These are phyloP conservation scores for Chloroceryle aenea DNA, from an alignment of 2,113 vertebrate species.

Conservation along the genomic window DNA sequence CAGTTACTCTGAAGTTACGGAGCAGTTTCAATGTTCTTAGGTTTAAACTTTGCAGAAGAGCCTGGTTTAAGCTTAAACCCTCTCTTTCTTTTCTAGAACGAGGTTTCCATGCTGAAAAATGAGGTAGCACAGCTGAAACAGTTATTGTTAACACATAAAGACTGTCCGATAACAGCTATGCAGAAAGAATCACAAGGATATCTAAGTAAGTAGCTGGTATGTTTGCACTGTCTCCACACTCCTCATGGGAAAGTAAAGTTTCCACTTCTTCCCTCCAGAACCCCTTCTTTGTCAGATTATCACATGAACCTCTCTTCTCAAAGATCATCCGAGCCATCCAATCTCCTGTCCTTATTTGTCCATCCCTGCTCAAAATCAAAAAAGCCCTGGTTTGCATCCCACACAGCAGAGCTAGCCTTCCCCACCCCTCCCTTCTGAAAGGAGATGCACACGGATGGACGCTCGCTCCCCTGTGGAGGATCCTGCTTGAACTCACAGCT, in stretches of 20 bases:
- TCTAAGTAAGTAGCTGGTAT: constrained; percentile 91
- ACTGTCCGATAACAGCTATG: constrained; percentile 99
- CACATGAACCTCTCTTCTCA: constrained; percentile 53
- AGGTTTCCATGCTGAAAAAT: constrained; percentile 98
- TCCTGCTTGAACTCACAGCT: constrained; percentile 45
- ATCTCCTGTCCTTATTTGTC: constrained; percentile 56
- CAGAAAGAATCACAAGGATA: constrained; percentile 99
- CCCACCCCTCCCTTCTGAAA: constrained; percentile 30
- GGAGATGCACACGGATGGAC: constrained; percentile 46
- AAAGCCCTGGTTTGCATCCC: background rate
- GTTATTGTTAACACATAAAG: constrained; percentile 98
- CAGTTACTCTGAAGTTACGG: background rate
- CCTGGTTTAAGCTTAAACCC: constrained; percentile 17
- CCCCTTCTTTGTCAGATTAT: background rate
- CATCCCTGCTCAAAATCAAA: constrained; percentile 13
- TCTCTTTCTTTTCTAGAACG: constrained; percentile 85
- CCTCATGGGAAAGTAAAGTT: constrained; percentile 41
- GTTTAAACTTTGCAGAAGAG: background rate
- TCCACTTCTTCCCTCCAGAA: constrained; percentile 45
- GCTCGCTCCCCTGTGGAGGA: constrained; percentile 45
- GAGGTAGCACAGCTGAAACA: constrained; percentile 99
- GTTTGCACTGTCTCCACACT: constrained; percentile 42
- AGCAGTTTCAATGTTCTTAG: background rate
- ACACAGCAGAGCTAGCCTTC: constrained; percentile 27
- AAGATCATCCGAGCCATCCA: constrained; percentile 31